phyloP scores from a whole-genome alignment of 2,888 invertebrate species.

The Patella pellucida region DNA sequence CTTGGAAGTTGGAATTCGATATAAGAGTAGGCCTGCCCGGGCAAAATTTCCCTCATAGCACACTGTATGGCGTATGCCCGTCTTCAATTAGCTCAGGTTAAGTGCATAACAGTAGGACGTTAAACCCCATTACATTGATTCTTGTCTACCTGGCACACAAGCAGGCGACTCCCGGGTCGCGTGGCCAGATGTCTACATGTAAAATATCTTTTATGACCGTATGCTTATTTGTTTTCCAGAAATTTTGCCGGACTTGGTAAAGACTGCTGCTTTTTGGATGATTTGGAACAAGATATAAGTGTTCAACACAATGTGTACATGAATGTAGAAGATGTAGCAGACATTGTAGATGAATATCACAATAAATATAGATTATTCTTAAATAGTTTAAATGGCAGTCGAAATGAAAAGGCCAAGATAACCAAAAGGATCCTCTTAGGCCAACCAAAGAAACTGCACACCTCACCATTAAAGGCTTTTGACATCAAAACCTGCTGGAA shows the following conservation, averaged over 20 bases:
- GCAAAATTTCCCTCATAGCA: too few species aligned
- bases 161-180: too few species aligned
- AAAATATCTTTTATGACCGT: too few species aligned
- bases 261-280: constrained; percentile 8
- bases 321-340: constrained; percentile 36
- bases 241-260: constrained; percentile 31
- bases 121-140: too few species aligned
- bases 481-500: neutral
- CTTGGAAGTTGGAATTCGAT: too few species aligned
- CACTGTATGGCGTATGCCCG: too few species aligned
- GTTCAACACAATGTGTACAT: constrained; percentile 37
- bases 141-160: too few species aligned
- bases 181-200: too few species aligned
- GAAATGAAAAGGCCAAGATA: neutral
- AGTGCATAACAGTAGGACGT: too few species aligned
- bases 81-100: too few species aligned
- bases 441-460: neutral
- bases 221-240: constrained; percentile 17
- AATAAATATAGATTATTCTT: constrained; percentile 35
- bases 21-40: too few species aligned
- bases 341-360: constrained; percentile 36
- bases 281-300: constrained; percentile 8
- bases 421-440: neutral
- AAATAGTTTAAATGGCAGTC: constrained; percentile 9
- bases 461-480: neutral